Conservation (phyloP, 2,888 invertebrate species). For the Morpho achilles region DNA sequence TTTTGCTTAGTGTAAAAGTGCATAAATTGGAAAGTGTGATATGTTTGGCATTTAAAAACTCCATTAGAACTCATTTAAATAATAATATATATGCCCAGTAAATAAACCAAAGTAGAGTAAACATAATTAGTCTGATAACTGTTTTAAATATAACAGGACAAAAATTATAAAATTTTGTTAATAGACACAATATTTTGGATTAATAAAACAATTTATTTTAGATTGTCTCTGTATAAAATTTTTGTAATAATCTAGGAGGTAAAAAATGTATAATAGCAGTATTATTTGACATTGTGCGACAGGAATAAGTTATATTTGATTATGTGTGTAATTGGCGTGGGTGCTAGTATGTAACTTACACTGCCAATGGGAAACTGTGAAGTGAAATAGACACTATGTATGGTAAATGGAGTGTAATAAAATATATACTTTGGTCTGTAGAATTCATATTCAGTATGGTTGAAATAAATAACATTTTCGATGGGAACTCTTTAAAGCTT, state of each 20-base stretch:
- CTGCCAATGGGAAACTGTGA: constrained; percentile 31
- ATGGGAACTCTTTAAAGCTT: neutral
- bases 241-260: constrained; percentile 2
- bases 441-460: neutral
- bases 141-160: too few relatives aligned
- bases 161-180: too few relatives aligned
- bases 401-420: constrained; percentile 1
- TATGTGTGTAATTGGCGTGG: constrained; percentile 25
- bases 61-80: neutral
- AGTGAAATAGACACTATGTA: constrained; percentile 24
- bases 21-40: constrained; percentile 7
- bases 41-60: constrained; percentile 7
- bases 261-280: constrained; percentile 26
- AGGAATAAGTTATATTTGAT: constrained; percentile 15
- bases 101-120: constrained; percentile 10
- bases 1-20: constrained; percentile 6
- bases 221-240: neutral
- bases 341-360: constrained; percentile 35
- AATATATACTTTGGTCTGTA: too few relatives aligned
- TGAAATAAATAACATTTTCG: neutral
- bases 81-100: too few relatives aligned
- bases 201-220: neutral
- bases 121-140: neutral
- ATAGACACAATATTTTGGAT: too few relatives aligned
- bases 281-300: constrained; percentile 28